A percentile compares a stretch with the other conserved stretches of the same genome.
Conservation (phyloP, 2,797 vertebrate genomes). For the Tympanoctomys barrerae region DNA sequence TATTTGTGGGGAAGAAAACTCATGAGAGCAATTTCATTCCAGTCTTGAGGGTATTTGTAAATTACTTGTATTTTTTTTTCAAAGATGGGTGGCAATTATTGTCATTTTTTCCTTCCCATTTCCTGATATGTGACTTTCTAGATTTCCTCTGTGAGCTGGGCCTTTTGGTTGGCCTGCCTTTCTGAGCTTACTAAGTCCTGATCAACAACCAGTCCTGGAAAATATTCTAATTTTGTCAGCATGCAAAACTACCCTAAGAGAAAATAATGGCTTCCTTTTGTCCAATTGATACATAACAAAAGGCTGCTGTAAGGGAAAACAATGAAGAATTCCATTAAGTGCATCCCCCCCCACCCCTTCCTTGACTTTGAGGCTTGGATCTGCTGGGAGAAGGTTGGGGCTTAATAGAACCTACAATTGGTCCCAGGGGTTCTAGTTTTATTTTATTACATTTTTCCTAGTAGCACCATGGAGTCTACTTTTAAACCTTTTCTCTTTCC, state of each 20-base stretch:
- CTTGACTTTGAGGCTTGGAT: constrained; percentile 1
- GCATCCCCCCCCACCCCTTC: background rate
- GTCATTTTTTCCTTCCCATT: background rate
- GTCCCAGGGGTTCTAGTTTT: background rate
- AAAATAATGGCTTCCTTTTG: constrained; percentile 53
- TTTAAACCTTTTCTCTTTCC: constrained; percentile 38
- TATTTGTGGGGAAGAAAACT: background rate
- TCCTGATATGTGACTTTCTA: background rate
- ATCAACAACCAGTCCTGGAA: background rate
- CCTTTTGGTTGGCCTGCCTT: background rate
- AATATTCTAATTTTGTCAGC: constrained; percentile 47
- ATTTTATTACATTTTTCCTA: background rate
- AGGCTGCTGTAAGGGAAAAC: background rate
- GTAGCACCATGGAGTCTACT: background rate
- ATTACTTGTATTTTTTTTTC: background rate
- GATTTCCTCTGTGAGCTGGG: background rate
- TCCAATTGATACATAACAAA: background rate
- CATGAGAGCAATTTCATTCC: background rate
- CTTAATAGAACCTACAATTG: constrained; percentile 9
- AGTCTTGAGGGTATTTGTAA: background rate
- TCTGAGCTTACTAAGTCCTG: background rate
- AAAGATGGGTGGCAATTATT: background rate
- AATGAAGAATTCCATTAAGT: constrained; percentile 22
- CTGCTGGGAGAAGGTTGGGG: background rate
- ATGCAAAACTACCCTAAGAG: constrained; percentile 9